These are phyloP conservation scores for Carollia perspicillata DNA, from an alignment of 2,113 vertebrate species.

Conservation along the genomic window DNA sequence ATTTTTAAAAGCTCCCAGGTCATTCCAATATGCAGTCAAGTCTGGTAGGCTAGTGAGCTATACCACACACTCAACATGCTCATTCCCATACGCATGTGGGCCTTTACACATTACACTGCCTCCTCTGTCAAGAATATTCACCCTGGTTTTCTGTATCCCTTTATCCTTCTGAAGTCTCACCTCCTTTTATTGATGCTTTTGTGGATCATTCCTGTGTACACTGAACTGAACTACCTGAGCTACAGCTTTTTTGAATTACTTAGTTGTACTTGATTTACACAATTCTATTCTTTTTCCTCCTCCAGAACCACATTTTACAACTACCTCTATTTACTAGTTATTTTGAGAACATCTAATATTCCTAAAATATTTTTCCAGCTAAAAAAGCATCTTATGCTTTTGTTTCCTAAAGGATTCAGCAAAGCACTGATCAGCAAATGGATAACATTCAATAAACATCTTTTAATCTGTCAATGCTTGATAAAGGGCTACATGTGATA, in stretches of 20 bases:
- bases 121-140: neutral
- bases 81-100: neutral
- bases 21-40: neutral
- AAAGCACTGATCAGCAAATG: neutral
- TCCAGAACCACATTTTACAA: conserved; percentile 20
- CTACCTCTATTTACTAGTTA: neutral
- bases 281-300: neutral
- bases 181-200: neutral
- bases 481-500: neutral
- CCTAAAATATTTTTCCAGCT: neutral
- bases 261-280: neutral
- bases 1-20: neutral
- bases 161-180: neutral
- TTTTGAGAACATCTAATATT: neutral
- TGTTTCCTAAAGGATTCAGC: neutral
- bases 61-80: neutral
- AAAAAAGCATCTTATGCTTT: neutral
- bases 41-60: neutral
- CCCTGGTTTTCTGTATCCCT: neutral
- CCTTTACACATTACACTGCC: neutral
- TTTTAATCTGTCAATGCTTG: neutral
- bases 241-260: neutral
- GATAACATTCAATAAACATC: neutral
- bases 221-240: neutral
- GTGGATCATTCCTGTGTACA: neutral